phyloP scores from a whole-genome alignment of 1,140 invertebrate species.

The Pseudomyrmex dendroicus region DNA sequence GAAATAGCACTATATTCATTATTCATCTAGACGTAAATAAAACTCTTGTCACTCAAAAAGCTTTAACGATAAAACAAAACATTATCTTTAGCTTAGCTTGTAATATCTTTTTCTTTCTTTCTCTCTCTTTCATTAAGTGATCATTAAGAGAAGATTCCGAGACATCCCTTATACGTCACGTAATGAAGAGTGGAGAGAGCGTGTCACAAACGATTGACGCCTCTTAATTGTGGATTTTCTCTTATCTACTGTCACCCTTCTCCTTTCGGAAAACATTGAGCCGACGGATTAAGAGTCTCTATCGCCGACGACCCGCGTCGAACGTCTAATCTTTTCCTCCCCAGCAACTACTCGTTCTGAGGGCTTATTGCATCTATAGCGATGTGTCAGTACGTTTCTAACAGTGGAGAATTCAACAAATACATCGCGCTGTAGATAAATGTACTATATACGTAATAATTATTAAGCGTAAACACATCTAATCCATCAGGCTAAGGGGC shows the following conservation, averaged over 20 bases:
- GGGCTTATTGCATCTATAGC: conserved; percentile 60
- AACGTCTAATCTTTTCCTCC: conserved; percentile 79
- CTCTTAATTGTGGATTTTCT: conserved; percentile 82
- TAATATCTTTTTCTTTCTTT: neutral
- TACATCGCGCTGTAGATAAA: conserved; percentile 44
- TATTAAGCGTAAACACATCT: conserved; percentile 21
- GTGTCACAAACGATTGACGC: conserved; percentile 75
- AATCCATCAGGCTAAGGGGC: conserved; percentile 50
- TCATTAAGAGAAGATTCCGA: conserved; percentile 17
- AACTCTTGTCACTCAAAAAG: neutral
- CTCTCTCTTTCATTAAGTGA: neutral
- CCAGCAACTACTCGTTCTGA: conserved; percentile 63
- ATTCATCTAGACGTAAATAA: too few species aligned
- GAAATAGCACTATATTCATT: neutral
- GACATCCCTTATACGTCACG: conserved; percentile 11
- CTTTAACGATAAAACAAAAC: neutral
- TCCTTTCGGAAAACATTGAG: conserved; percentile 68
- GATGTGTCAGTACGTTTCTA: conserved; percentile 47
- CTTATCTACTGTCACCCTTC: conserved; percentile 84
- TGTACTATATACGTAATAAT: conserved; percentile 15
- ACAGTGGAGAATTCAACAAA: conserved; percentile 57
- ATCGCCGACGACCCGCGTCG: conserved; percentile 80
- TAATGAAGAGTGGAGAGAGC: conserved; percentile 24
- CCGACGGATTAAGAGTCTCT: conserved; percentile 80
- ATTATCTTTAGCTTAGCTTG: neutral